Evolutionary conservation across 2,888 invertebrate genomes (phyloP), one percentile per base, ranked within the genome.

Genomic region (Hesperia comma): DNA sequence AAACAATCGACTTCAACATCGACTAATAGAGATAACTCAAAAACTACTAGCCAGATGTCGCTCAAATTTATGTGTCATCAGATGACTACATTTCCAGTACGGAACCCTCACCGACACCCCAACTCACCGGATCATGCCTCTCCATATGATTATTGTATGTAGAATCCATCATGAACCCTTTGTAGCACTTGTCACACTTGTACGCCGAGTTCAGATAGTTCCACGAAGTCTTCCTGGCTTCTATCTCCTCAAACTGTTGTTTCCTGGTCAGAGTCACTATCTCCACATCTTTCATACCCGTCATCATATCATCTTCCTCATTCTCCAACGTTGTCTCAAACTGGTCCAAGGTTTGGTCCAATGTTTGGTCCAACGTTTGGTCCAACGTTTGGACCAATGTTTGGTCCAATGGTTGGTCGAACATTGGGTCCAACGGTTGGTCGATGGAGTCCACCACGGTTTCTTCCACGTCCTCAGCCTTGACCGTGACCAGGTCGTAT

Each of bases 131-230:
- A 60, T 86, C 86, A 74, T 92, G 90, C 5, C 81, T 70, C 0
- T 72, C 12, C 89, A 91, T 86, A 55, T 92, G 91, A 71, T 90
- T 92, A 32, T 78, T 81, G 7, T 74, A 88, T 0, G 90, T 87
- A 0, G 69, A 69, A 4, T 86, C 82, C 0, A 84, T 84, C 43
- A 88, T 81, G 46, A 90, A 92, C 0, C 92, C 91, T 66, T 87
- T 89, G 12, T 69, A 91, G 14, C 91, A 92, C 0, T 76, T 73
- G 0, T 86, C 81, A 49, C 91, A 91, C 49, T 89, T 89, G 43
- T 85, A 89, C 2, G 83, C 77, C 0, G 87, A 86, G 10, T 85
- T 85, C 0, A 77, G 60, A 64, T 90, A 92, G 40, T 90, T 91
- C 0, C 75, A 66, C 0, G 87, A 81, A 0, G 68, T 69, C 60